A percentile compares a stretch with the other conserved stretches of the same genome.
Evolutionary conservation across 2,888 invertebrate genomes (phyloP).

Genomic region (Macrophya annulata): DNA sequence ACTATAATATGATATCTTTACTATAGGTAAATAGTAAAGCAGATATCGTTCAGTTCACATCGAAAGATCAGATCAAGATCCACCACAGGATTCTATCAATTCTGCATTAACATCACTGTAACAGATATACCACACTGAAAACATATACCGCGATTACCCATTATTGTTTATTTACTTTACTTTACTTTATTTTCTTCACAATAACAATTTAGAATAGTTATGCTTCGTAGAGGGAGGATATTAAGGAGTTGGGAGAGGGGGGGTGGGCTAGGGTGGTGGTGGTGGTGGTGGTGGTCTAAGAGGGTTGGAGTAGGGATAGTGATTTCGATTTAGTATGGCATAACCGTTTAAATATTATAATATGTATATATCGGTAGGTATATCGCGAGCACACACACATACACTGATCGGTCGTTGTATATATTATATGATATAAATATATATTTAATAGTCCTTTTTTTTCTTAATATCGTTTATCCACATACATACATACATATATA

Average conservation of each 20-base stretch:
- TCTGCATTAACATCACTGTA: neutral
- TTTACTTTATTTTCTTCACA: neutral
- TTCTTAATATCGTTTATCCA: neutral
- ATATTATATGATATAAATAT: neutral
- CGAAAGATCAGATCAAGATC: too few species aligned
- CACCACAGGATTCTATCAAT: too few species aligned
- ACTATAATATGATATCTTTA: too few species aligned
- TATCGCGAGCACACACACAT: constrained; percentile 2
- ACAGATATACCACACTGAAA: neutral
- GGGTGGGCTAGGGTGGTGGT: neutral
- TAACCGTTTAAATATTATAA: constrained; percentile 10
- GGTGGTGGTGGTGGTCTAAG: neutral
- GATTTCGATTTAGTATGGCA: neutral
- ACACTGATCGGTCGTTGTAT: neutral
- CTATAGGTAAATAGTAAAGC: too few species aligned
- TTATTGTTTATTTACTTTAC: neutral
- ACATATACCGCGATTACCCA: neutral
- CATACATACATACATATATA: too few species aligned
- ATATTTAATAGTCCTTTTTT: neutral
- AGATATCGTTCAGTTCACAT: too few species aligned
- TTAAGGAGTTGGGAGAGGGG: neutral
- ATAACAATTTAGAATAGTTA: neutral
- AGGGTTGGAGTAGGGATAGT: neutral
- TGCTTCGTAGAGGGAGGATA: neutral
- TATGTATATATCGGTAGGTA: neutral